A percentile compares a stretch with the other conserved stretches of the same genome.
phyloP scores from a whole-genome alignment of 2,888 invertebrate species.

The Periphyllus acericola region DNA sequence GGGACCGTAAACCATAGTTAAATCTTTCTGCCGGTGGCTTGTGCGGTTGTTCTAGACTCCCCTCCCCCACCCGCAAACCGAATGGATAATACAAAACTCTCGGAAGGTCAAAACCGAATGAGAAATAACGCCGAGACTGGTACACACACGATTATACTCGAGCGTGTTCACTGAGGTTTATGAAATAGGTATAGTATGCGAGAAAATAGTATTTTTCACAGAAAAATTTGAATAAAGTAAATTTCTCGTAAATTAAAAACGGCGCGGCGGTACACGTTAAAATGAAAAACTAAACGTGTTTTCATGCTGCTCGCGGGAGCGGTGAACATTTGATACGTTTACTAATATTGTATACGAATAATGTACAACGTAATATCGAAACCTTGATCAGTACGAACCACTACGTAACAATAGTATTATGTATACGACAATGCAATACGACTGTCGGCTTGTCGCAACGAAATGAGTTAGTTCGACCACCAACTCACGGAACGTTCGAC shows the following conservation, averaged over 20 bases:
- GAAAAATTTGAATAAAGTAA: background rate
- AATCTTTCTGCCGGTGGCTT: background rate
- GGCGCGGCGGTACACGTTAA: background rate
- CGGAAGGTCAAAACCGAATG: background rate
- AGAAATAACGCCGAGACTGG: background rate
- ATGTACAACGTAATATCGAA: too few relatives aligned
- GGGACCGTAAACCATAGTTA: background rate
- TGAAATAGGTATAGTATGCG: background rate
- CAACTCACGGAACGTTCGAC: background rate
- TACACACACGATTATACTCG: background rate
- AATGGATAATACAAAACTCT: constrained; percentile 1
- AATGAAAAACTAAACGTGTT: background rate
- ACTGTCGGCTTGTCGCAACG: background rate
- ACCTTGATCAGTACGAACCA: too few relatives aligned
- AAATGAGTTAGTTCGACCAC: background rate
- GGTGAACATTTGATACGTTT: background rate
- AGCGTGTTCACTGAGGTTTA: constrained; percentile 16
- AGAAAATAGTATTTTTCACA: background rate
- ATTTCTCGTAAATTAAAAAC: background rate
- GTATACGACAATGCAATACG: background rate
- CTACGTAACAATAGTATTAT: too few relatives aligned
- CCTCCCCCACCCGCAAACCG: too few relatives aligned
- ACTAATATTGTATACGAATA: background rate
- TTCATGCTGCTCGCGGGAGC: too few relatives aligned
- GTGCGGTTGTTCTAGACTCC: background rate